Base-by-base conservation (phyloP, 2,113 vertebrate species). In the Lampris megalopsis region DNA sequence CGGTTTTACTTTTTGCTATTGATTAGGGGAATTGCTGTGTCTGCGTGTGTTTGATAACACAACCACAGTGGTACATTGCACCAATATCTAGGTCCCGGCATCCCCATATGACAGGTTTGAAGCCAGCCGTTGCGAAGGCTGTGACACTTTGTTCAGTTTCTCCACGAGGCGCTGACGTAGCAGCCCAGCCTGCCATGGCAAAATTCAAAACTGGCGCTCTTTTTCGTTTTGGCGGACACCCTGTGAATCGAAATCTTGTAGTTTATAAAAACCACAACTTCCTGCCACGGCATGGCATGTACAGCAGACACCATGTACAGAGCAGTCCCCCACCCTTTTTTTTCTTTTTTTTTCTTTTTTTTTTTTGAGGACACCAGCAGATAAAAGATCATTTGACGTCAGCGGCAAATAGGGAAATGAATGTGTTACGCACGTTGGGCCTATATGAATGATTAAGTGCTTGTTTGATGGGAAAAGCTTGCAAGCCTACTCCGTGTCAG, bases 171-270 rank as follows among this genome's bases (percentile, higher is more conserved):
- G 92, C 90, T 91, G 11, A 57, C 13, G 52, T 36, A 2, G 10
- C 4, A 0, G 8, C 50, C 5, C 4, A 2, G 24, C 24, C 5
- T 45, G 1, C 0, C 6, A 8, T 10, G 1, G 9, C 0, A 0
- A 35, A 76, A 87, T 95, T 87, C 53, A 92, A 94, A 93, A 75
- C 50, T 92, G 79, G 61, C 86, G 89, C 91, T 24, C 60, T 85
- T 91, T 83, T 84, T 54, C 24, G 24, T 41, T 54, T 63, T 83
- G 86, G 75, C 77, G 87, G 78, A 71, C 80, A 2, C 24, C 24
- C 37, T 54, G 49, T 48, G 24, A 56, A 73, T 54, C 13, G 74
- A 66, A 78, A 63, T 2, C 0, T 1, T 79, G 81, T 73, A 3
- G 75, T 81, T 36, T 73, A 11, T 54, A 38, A 75, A 82, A 91